Base-by-base conservation (phyloP, 2,888 invertebrate genomes). In the Heliconius sara region DNA sequence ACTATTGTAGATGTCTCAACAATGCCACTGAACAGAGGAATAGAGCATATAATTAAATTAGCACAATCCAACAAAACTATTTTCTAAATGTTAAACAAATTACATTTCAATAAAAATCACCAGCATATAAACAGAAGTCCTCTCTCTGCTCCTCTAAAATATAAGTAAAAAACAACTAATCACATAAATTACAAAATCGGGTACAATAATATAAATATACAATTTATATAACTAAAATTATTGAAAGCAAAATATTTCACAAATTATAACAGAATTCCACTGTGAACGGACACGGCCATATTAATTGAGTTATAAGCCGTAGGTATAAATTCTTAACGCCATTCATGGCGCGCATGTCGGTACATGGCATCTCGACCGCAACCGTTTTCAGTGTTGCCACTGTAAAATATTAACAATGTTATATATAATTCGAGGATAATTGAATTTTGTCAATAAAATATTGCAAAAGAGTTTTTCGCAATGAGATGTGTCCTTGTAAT, bases 321-420 rank as follows among this genome's bases (percentile, higher is more conserved):
- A 75, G 60, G 75, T 67, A 78, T 78, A 79, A 75, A 79, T 79
- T 75, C 74, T 67, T 79, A 73, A 73, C 70, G 47, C 43, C 30
- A 47, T 57, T 75, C 74, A 79, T 79, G 75, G 68, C 79, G 68
- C 57, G 66, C 63, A 34, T 70, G 79, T 70, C 47, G 75, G 68
- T 70, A 73, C 79, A 70, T 63, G 74, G 60, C 67, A 73, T 73
- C 78, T 78, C 74, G 63, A 79, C 74, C 79, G 74, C 79, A 75
- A 65, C 60, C 68, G 63, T 75, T 79, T 75, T 68, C 74, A 79
- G 57, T 60, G 43, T 34, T 75, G 60, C 57, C 57, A 75, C 78
- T 30, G 65, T 65, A 78, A 71, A 43, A 63, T 43, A 43, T 73
- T 67, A 78, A 67, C 70, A 79, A 75, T 47, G 60, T 34, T 74